Base-by-base conservation (phyloP, 2,888 invertebrate genomes). In the Andrena fulva region DNA sequence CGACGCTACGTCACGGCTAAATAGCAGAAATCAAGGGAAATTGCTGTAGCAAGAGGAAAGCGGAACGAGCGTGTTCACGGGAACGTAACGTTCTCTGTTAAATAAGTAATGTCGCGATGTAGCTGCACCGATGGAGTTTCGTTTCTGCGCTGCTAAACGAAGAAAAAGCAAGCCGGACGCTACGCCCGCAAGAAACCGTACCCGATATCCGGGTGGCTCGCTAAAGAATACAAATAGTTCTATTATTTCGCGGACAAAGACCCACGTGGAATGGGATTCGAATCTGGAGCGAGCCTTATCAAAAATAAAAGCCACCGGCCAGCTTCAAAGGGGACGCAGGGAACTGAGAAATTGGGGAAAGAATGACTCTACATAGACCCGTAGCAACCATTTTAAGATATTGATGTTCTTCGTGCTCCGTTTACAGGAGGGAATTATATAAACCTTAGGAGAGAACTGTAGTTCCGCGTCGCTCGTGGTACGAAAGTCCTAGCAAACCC, bases 221-320 rank as follows among this genome's bases (percentile, higher is more conserved):
- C 64, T 29, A 77, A 81, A 78, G 80, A 78, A 84, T 85, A 84
- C 77, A 78, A 84, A 80, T 76, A 60, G 70, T 80, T 80, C 81
- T 70, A 81, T 84, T 80, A 84, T 81, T 80, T 69, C 60, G 35
- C 16, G 77, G 52, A 60, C 60, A 84, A 79, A 78, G 50, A 62
- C 2, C 54, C 2, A 7, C 16, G 29, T 16, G 54, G 52, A 20
- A 42, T 56, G 27, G 76, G 70, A 80, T 75, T 67, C 54, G 62
- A 80, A 76, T 82, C 59, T 75, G 59, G 77, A 64, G 24, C 62
- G 24, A 62, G 52, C 12, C 63, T 80, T 87, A 84, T 85, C 52
- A 69, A 71, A 83, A 81, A 77, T 73, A 73, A 78, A 77, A 66
- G 52, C 59, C 29, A 12, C 42, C n/a, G 20, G 29, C 29, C 24